Conservation (phyloP, 2,888 invertebrate species). For the Eumacrocentrus americanus region DNA sequence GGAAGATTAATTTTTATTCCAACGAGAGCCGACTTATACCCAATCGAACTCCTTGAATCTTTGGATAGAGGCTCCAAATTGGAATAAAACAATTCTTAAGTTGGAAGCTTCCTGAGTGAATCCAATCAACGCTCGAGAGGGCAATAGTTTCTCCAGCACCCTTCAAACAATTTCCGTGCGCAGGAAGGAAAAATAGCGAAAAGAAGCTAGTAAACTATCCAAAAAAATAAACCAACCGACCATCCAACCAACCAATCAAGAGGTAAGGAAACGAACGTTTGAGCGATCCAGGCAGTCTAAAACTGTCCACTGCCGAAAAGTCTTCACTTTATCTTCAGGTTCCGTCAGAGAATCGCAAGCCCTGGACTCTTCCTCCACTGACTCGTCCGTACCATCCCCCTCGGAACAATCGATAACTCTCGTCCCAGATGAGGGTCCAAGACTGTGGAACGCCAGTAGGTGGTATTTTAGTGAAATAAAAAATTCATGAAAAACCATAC, state of each 20-base stretch:
- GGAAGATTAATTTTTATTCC: conserved; percentile 23
- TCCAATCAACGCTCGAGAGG: conserved; percentile 40
- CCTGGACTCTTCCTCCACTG: conserved; percentile 7
- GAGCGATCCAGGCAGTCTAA: conserved; percentile 12
- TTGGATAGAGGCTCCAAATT: conserved; percentile 13
- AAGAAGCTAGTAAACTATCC: not conserved
- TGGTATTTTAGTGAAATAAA: conserved; percentile 13
- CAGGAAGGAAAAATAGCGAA: not conserved
- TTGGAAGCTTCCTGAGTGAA: conserved; percentile 36
- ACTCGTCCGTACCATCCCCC: not conserved
- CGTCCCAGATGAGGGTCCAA: conserved; percentile 17
- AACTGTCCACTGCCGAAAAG: conserved; percentile 20
- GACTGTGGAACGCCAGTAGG: conserved; percentile 5
- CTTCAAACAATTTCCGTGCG: not conserved
- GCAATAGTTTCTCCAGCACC: conserved; percentile 16
- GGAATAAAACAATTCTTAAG: conserved; percentile 25
- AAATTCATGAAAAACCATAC: conserved; percentile 17
- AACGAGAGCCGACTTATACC: not conserved
- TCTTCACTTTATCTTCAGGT: conserved; percentile 20
- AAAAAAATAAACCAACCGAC: not conserved
- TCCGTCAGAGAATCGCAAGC: conserved; percentile 17
- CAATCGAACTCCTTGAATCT: conserved; percentile 10
- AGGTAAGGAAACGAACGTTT: conserved; percentile 3
- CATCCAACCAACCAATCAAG: no score
- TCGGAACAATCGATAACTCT: conserved; percentile 12